Conservation (phyloP, 2,888 invertebrate species). For the Aleiodes testaceus region DNA sequence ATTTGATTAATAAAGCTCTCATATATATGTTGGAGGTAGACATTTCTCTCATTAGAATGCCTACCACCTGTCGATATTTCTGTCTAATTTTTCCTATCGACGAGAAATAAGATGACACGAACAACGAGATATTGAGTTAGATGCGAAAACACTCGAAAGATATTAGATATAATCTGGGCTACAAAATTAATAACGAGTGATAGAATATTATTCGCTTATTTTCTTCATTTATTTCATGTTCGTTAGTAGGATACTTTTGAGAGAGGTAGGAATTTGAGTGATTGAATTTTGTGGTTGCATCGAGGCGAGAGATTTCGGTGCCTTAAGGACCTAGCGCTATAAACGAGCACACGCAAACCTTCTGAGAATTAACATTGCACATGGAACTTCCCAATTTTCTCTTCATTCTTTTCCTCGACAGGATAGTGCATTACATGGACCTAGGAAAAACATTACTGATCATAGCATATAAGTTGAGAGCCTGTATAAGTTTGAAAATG, state of each 20-base stretch:
- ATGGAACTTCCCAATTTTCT: slow-evolving; percentile 36
- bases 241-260: slow-evolving; percentile 39
- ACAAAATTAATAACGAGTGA: no score
- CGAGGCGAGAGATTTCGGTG: slow-evolving; percentile 51
- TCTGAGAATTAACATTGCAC: slow-evolving; percentile 64
- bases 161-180: no score
- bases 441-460: slow-evolving; percentile 9
- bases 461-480: slow-evolving; percentile 20
- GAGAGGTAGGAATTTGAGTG: slow-evolving; percentile 61
- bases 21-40: background rate
- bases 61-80: slow-evolving; percentile 11
- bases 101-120: background rate
- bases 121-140: no score
- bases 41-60: background rate
- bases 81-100: background rate
- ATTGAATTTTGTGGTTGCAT: slow-evolving; percentile 68
- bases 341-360: slow-evolving; percentile 59
- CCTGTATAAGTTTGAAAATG: background rate
- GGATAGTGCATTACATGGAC: background rate
- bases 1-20: background rate
- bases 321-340: slow-evolving; percentile 57
- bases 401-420: background rate
- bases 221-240: background rate
- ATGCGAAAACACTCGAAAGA: no score
- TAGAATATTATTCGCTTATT: background rate